These are phyloP conservation scores for Artibeus jamaicensis DNA, from an alignment of 2,797 vertebrate species.

Conservation along the genomic window DNA sequence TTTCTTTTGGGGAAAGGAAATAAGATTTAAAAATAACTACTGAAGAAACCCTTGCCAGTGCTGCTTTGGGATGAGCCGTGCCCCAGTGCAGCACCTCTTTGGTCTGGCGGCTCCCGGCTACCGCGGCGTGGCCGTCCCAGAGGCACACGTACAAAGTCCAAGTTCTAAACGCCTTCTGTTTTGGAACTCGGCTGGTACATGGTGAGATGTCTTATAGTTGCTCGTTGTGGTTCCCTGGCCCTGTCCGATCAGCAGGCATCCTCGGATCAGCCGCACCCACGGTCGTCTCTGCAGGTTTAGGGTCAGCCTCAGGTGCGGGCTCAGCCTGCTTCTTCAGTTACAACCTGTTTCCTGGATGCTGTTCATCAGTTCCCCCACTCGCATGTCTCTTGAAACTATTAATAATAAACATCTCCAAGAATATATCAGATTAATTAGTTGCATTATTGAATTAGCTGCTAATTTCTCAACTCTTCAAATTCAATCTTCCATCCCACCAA, in stretches of 20 bases:
- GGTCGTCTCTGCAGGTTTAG: not conserved
- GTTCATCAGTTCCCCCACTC: not conserved
- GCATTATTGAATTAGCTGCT: not conserved
- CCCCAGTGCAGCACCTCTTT: not conserved
- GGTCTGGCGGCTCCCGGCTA: not conserved
- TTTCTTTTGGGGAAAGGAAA: constrained; percentile 7
- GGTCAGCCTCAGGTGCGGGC: not conserved
- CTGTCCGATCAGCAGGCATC: not conserved
- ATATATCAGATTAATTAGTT: not conserved
- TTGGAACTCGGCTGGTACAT: not conserved
- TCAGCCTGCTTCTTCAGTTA: not conserved
- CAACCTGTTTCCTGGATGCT: not conserved
- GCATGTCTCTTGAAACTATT: not conserved
- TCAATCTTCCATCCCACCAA: not conserved
- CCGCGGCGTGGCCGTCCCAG: not conserved
- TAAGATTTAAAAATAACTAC: not conserved
- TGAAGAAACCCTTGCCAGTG: not conserved
- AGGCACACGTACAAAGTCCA: not conserved
- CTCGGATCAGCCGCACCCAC: not conserved
- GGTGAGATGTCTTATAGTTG: not conserved
- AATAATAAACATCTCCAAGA: not conserved
- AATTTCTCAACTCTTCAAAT: not conserved
- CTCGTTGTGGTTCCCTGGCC: not conserved
- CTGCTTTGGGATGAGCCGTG: not conserved
- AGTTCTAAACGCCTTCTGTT: not conserved